phyloP scores from a whole-genome alignment of 1,140 invertebrate species.

The Papilio xuthus region DNA sequence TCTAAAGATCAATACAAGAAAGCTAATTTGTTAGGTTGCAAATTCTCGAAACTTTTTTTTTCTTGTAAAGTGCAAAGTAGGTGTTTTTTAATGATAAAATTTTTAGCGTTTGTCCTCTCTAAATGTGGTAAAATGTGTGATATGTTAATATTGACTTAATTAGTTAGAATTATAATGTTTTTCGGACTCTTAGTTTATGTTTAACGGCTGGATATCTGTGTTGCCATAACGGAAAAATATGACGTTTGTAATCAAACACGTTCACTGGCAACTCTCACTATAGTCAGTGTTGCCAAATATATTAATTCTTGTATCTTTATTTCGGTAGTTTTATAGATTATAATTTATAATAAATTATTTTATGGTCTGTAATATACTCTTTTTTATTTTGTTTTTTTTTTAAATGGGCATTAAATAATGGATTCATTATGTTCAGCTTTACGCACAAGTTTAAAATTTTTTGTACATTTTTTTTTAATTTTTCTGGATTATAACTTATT shows the following conservation, averaged over 20 bases:
- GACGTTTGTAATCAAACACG: background rate
- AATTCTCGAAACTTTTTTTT: background rate
- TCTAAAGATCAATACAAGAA: background rate
- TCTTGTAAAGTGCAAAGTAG: background rate
- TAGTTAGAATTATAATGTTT: background rate
- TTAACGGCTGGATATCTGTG: constrained; percentile 24
- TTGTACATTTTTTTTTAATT: constrained; percentile 24
- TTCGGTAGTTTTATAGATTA: constrained; percentile 18
- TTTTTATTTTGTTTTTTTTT: constrained; percentile 12
- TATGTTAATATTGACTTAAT: constrained; percentile 38
- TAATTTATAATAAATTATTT: constrained; percentile 9
- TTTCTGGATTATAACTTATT: constrained; percentile 31
- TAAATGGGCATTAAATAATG: background rate
- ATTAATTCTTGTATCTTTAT: constrained; percentile 25
- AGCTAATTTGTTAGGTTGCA: background rate
- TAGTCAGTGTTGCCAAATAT: constrained; percentile 40
- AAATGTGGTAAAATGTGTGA: constrained; percentile 27
- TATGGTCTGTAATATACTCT: constrained; percentile 32
- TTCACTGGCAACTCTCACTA: constrained; percentile 31
- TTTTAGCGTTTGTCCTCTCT: background rate
- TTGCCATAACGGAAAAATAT: constrained; percentile 30
- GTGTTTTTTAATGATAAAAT: background rate
- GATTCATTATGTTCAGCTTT: constrained; percentile 13
- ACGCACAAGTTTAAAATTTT: constrained; percentile 25
- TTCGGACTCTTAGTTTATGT: constrained; percentile 8